Evolutionary conservation across 2,888 invertebrate genomes (phyloP), one percentile per base, ranked within the genome.

Genomic region (Xanthorhoe designata): DNA sequence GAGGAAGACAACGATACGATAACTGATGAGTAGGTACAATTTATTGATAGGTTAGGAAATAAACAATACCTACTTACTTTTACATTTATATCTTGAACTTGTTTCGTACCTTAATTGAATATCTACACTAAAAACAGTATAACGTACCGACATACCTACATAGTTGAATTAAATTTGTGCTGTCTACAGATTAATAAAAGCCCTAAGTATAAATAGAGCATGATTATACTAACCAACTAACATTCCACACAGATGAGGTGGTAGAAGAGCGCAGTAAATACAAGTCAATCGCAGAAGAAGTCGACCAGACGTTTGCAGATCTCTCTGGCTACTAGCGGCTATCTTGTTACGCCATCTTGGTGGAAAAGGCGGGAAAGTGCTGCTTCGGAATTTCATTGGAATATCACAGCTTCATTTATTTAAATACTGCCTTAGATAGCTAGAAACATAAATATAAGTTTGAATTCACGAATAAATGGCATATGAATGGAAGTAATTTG

Each of bases 201-300:
- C 32, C 24, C 32, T 32, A 10, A 38, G 2, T 38, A 6, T 35
- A 38, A 38, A 42, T 32, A n/a, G 8, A n/a, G 18, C 18, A 18
- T 66, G 68, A 42, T 72, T 42, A 57, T 71, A 83, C 79, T 83
- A 84, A 85, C 75, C 73, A 18, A 82, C 78, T 84, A 85, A 86
- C 76, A 78, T 85, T 82, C 75, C 76, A 94, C 94, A 76, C 96
- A 98, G 98, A 98, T 94, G 97, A 98, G 87, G 95, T 98, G 85
- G 94, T 96, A 78, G 96, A 96, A 91, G 98, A 98, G 88, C 98
- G 98, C 94, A 98, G 98, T 95, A 98, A 98, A 94, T 99, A 98
- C 96, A 99, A 99, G 95, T 96, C 97, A 77, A 99, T 99, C 91
- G 98, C 98, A 81, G 98, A 99, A 89, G 99, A 99, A 94, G 96